Conservation (phyloP, 2,888 invertebrate species). For the Xiphydria camelus region DNA sequence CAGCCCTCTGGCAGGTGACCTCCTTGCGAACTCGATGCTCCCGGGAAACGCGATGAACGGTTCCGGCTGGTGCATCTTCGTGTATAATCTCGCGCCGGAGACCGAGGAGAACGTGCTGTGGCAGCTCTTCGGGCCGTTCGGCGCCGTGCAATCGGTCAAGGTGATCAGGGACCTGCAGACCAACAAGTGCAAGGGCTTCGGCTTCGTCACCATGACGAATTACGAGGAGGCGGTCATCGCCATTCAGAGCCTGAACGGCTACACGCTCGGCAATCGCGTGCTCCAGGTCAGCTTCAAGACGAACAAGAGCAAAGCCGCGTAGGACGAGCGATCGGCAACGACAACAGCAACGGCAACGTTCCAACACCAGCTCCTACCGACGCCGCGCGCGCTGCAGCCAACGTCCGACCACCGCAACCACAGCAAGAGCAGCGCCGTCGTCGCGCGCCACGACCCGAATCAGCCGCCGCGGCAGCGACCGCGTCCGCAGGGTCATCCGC, state of each 20-base stretch:
- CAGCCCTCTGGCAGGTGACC: slow-evolving; percentile 85
- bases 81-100: slow-evolving; percentile 94
- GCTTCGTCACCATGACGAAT: slow-evolving; percentile 94
- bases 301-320: slow-evolving; percentile 76
- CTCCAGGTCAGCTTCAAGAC: slow-evolving; percentile 93
- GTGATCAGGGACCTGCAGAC: slow-evolving; percentile 90
- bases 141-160: slow-evolving; percentile 90
- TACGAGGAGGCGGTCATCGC: slow-evolving; percentile 92
- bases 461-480: slow-evolving; percentile 21
- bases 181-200: slow-evolving; percentile 94
- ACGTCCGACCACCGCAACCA: slow-evolving; percentile 6
- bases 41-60: slow-evolving; percentile 71
- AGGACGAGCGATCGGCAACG: slow-evolving; percentile 57
- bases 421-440: slow-evolving; percentile 22
- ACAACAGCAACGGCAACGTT: slow-evolving; percentile 24
- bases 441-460: slow-evolving; percentile 6
- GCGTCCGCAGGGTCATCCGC: slow-evolving; percentile 24
- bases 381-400: slow-evolving; percentile 7
- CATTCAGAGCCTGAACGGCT: slow-evolving; percentile 89
- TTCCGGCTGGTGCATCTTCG: slow-evolving; percentile 91
- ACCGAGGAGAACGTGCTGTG: slow-evolving; percentile 94
- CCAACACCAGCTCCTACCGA: slow-evolving; percentile 20
- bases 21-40: slow-evolving; percentile 73
- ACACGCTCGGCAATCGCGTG: slow-evolving; percentile 86
- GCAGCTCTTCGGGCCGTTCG: slow-evolving; percentile 95